Base-by-base conservation (phyloP, 2,113 vertebrate species). In the Heterotilapia buettikoferi region DNA sequence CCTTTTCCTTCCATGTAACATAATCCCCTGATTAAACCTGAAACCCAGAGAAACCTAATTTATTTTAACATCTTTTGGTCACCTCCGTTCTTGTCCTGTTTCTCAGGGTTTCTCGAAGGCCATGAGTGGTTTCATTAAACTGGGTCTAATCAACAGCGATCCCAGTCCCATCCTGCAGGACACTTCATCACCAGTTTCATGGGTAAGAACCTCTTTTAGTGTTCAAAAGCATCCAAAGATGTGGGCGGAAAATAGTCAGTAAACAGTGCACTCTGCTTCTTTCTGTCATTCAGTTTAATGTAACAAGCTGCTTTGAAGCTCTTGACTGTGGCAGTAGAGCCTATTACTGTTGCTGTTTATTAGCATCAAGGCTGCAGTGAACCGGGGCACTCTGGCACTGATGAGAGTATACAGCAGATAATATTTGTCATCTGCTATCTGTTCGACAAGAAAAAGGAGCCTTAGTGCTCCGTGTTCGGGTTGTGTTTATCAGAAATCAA, bases 81-180 rank as follows among this genome's bases (percentile, higher is more conserved):
- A 47, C 40, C 80, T 3, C 2, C 24, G 10, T 63, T 81, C 9
- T 33, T 31, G 9, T 36, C 85, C 8, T 83, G 19, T 86, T 19
- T 91, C 92, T 59, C 90, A 99, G 99, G 99, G 98, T 11, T 99
- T 97, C 92, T 95, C 97, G 6, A 97, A 96, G 89, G 97, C 97
- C 61, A 95, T 99, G 96, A 95, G 95, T 86, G 97, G 97, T 14
- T 98, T 99, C 88, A 93, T 99, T 79, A 98, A 98, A 90, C 83
- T 99, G 81, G 98, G 98, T 82, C 96, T 99, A 88, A 98, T 99
- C 88, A 97, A 97, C 93, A 92, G 95, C 26, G 97, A 98, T 80
- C 95, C 97, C 3, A 96, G 94, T 82, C 96, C 97, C 50, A 71
- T 96, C 80, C 95, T 98, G 76, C 94, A n/a, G 16, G 90, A 89